Conservation (phyloP, 1,140 invertebrate species). For the Hyphantria cunea region DNA sequence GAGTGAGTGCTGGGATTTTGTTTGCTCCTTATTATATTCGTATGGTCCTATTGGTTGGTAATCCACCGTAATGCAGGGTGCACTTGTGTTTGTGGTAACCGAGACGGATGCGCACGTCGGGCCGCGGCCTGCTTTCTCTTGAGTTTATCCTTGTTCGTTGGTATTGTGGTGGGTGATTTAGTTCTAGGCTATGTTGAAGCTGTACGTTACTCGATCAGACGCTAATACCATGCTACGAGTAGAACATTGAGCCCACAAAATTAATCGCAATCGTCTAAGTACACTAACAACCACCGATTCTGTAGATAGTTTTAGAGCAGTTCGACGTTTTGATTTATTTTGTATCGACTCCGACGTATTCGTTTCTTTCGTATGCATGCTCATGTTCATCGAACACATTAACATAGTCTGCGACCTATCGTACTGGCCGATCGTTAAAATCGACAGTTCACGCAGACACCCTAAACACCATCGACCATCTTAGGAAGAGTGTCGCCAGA, state of each 20-base stretch:
- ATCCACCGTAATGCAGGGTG: slow-evolving; percentile 65
- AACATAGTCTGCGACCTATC: slow-evolving; percentile 26
- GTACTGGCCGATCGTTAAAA: slow-evolving; percentile 28
- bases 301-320: slow-evolving; percentile 51
- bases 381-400: slow-evolving; percentile 50
- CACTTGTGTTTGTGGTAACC: slow-evolving; percentile 73
- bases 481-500: slow-evolving; percentile 32
- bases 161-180: slow-evolving; percentile 72
- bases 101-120: slow-evolving; percentile 46
- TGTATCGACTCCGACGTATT: slow-evolving; percentile 29
- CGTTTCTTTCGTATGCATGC: slow-evolving; percentile 38
- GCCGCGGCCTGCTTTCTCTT: slow-evolving; percentile 60
- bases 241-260: slow-evolving; percentile 78
- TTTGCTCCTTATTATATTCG: slow-evolving; percentile 69
- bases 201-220: slow-evolving; percentile 54
- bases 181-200: slow-evolving; percentile 63
- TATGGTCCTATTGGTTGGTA: slow-evolving; percentile 62
- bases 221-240: slow-evolving; percentile 70
- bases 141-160: slow-evolving; percentile 65
- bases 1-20: slow-evolving; percentile 78
- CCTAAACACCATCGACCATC: slow-evolving; percentile 19
- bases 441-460: slow-evolving; percentile 49
- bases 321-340: slow-evolving; percentile 35
- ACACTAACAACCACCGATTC: slow-evolving; percentile 66
- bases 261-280: slow-evolving; percentile 49